These are phyloP conservation scores for Coilia nasus DNA, from an alignment of 2,797 vertebrate genomes.

Conservation along the genomic window DNA sequence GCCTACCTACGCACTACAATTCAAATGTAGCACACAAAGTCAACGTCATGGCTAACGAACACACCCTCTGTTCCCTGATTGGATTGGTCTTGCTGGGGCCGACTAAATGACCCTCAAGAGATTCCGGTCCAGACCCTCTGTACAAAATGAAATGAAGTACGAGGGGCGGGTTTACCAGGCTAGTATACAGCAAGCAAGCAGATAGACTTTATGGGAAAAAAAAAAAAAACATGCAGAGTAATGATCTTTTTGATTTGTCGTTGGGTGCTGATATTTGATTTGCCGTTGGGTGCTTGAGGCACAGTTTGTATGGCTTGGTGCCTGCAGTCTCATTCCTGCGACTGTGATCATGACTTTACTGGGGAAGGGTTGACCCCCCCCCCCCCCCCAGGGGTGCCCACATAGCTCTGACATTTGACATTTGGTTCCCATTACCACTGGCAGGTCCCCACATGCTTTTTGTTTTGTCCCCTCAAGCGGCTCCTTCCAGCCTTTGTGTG, in stretches of 20 bases:
- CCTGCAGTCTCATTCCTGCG: not conserved
- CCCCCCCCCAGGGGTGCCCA: not conserved
- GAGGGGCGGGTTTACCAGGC: no score
- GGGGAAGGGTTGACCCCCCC: not conserved
- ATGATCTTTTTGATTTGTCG: not conserved
- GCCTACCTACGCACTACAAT: no score
- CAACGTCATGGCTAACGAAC: no score
- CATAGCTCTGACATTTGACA: not conserved
- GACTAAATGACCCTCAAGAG: no score
- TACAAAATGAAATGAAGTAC: no score
- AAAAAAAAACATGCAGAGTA: not conserved
- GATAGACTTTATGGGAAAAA: not conserved
- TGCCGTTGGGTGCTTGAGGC: not conserved
- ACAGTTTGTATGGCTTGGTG: not conserved
- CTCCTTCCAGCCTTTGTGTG: not conserved
- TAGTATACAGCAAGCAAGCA: not conserved
- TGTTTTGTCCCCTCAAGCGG: not conserved
- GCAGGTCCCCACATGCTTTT: constrained; percentile 13
- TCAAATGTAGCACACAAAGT: no score
- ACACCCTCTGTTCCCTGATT: no score
- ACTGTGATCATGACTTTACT: not conserved
- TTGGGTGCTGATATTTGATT: not conserved
- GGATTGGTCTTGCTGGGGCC: no score
- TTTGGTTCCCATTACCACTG: constrained; percentile 5
- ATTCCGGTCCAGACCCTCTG: no score